Evolutionary conservation across 2,888 invertebrate genomes (phyloP).

Genomic region (Ceramica pisi): DNA sequence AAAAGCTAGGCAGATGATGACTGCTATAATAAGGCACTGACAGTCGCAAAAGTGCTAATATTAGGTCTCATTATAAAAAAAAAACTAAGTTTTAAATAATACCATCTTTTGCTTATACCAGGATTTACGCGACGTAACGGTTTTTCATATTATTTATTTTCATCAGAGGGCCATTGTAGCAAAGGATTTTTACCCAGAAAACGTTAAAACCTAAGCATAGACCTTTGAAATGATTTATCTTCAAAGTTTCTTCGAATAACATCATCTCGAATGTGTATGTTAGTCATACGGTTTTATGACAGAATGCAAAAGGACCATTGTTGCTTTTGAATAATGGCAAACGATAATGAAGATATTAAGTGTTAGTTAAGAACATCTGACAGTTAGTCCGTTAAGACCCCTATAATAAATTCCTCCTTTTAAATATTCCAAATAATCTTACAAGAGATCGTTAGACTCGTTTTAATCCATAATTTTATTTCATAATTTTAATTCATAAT

Average conservation of each 20-base stretch:
- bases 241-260: background rate
- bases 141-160: background rate
- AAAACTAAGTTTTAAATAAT: too few species aligned
- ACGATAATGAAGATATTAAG: background rate
- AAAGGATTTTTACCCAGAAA: constrained; percentile 21
- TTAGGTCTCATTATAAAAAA: too few species aligned
- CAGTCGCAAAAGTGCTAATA: too few species aligned
- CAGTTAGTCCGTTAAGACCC: background rate
- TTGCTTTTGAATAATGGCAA: background rate
- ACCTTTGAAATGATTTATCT: constrained; percentile 10
- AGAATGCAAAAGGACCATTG: background rate
- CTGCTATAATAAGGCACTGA: too few species aligned
- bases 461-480: too few species aligned
- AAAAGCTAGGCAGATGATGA: too few species aligned
- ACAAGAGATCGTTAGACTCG: too few species aligned
- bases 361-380: background rate
- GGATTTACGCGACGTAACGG: background rate
- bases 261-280: background rate
- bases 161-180: background rate
- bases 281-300: background rate
- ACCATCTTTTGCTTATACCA: too few species aligned
- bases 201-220: background rate
- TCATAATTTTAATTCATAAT: too few species aligned
- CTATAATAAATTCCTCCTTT: background rate
- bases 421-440: too few species aligned